These are phyloP conservation scores for Cephus pygmeus DNA, from an alignment of 2,888 invertebrate genomes.

Conservation along the genomic window DNA sequence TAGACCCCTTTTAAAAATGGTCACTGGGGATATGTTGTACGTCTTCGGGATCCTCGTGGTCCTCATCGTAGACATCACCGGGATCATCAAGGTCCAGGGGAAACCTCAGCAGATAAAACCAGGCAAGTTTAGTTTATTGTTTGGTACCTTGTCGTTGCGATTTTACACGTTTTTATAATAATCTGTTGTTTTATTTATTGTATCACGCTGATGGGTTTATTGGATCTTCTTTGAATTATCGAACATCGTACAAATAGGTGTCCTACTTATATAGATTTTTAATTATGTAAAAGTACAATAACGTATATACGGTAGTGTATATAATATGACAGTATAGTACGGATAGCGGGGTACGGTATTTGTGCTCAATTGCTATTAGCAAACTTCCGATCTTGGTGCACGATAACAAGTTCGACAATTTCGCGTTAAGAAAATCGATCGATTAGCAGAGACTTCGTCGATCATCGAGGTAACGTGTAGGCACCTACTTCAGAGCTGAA, in stretches of 20 bases:
- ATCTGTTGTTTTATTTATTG: neutral
- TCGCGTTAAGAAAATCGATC: neutral
- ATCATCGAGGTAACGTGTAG: neutral
- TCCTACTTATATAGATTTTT: neutral
- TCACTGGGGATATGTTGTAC: neutral
- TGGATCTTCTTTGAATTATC: neutral
- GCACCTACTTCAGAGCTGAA: neutral
- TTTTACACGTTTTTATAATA: neutral
- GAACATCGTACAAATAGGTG: neutral
- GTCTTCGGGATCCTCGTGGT: neutral
- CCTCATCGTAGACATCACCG: slow-evolving; percentile 29
- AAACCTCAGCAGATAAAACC: slow-evolving; percentile 46
- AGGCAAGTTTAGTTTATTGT: slow-evolving; percentile 37
- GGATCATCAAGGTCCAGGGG: slow-evolving; percentile 35
- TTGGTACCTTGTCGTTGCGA: slow-evolving; percentile 7
- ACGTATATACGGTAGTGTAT: too few species aligned
- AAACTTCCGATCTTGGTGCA: slow-evolving; percentile 28
- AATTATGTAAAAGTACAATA: neutral
- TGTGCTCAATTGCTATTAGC: neutral
- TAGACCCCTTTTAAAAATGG: neutral
- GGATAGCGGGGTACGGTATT: too few species aligned
- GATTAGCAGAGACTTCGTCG: neutral
- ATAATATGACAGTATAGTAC: too few species aligned
- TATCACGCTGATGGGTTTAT: neutral
- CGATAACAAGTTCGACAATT: neutral